A percentile compares a stretch with the other conserved stretches of the same genome.
These are phyloP conservation scores for Xylocopa sonorina DNA, from an alignment of 1,140 invertebrate genomes.

Conservation along the genomic window DNA sequence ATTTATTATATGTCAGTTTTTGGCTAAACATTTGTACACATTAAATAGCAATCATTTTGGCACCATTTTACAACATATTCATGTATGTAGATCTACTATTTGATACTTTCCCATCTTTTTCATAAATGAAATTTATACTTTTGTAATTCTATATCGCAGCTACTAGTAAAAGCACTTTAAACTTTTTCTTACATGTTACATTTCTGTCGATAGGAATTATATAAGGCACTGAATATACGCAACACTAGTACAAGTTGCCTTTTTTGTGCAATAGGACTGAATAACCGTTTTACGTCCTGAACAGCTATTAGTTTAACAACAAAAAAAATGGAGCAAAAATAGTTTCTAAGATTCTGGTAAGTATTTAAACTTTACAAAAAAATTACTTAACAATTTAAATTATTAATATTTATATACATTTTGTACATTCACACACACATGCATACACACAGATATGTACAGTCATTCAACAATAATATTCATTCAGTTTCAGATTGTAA, in stretches of 20 bases:
- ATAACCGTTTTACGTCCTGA: constrained; percentile 15
- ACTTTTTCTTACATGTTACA: constrained; percentile 50
- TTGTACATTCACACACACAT: constrained; percentile 37
- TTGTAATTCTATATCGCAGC: constrained; percentile 55
- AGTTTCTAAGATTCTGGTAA: constrained; percentile 46
- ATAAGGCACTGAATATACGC: constrained; percentile 66
- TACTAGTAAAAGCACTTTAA: constrained; percentile 64
- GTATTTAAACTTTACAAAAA: constrained; percentile 49
- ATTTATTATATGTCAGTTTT: constrained; percentile 63
- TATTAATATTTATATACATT: constrained; percentile 46
- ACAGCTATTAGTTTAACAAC: constrained; percentile 29
- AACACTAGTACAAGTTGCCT: constrained; percentile 48
- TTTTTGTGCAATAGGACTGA: constrained; percentile 39
- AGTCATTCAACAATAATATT: constrained; percentile 10
- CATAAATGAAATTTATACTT: constrained; percentile 44
- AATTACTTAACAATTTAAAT: constrained; percentile 44
- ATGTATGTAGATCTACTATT: constrained; percentile 48
- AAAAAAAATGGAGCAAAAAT: constrained; percentile 40
- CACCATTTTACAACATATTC: constrained; percentile 62
- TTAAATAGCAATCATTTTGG: constrained; percentile 65
- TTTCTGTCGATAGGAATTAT: constrained; percentile 57
- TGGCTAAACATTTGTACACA: constrained; percentile 71
- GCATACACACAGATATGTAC: constrained; percentile 23
- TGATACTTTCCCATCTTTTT: constrained; percentile 50
- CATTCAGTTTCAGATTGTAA: constrained; percentile 43